Evolutionary conservation across 2,113 vertebrate species (phyloP).

Genomic region (Heteronetta atricapilla): DNA sequence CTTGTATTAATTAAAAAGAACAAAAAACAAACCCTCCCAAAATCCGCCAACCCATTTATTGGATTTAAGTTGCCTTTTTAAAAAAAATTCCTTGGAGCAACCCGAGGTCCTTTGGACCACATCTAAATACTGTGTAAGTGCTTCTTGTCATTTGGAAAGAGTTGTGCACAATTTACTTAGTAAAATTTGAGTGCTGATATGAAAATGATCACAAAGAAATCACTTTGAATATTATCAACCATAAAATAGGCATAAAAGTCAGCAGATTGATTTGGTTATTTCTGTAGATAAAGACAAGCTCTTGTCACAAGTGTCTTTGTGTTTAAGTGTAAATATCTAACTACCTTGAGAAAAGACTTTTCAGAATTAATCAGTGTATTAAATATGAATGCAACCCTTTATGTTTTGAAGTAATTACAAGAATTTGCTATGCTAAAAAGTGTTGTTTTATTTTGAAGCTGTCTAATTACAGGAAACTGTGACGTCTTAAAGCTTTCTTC

Average conservation of each 20-base stretch:
- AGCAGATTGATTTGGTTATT: not conserved
- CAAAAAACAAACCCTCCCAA: accelerated
- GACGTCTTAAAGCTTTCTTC: not conserved
- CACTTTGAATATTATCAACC: not conserved
- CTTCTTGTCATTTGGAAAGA: not conserved
- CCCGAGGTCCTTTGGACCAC: too few species aligned
- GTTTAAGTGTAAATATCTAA: not conserved
- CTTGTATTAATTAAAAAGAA: not conserved
- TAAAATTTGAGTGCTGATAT: not conserved
- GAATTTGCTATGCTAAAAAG: not conserved
- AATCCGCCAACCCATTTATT: not conserved
- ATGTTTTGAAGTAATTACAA: not conserved
- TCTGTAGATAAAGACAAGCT: not conserved
- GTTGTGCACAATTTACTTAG: not conserved
- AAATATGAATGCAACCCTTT: not conserved
- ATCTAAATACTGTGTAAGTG: not conserved
- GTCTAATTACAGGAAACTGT: not conserved
- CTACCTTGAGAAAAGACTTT: not conserved
- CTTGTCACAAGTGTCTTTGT: not conserved
- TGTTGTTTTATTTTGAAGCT: not conserved
- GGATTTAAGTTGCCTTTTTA: not conserved
- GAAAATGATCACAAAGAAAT: not conserved
- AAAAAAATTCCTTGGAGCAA: not conserved
- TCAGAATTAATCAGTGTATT: not conserved
- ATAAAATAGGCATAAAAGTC: not conserved